A percentile compares a stretch with the other conserved stretches of the same genome.
Conservation (phyloP, 1,140 invertebrate species). For the Cataglyphis hispanica region DNA sequence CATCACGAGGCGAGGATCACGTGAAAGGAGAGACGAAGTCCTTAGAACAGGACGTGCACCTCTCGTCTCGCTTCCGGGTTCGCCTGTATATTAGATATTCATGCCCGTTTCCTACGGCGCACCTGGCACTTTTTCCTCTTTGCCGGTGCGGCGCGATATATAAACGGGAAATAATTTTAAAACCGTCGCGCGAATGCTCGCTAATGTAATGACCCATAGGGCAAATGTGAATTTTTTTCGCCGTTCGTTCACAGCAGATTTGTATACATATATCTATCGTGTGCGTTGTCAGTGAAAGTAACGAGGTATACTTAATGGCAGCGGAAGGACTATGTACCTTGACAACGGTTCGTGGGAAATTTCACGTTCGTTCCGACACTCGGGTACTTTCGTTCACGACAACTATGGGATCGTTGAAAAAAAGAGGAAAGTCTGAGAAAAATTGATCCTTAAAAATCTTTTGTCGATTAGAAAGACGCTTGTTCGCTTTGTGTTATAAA, state of each 20-base stretch:
- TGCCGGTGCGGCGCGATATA: not conserved
- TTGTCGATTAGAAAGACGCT: not conserved
- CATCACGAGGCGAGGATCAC: slow-evolving; percentile 59
- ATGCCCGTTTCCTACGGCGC: slow-evolving; percentile 73
- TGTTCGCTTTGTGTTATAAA: slow-evolving; percentile 5
- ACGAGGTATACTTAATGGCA: slow-evolving; percentile 37
- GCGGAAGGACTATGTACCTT: slow-evolving; percentile 45
- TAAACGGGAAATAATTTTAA: slow-evolving; percentile 60
- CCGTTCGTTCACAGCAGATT: slow-evolving; percentile 27
- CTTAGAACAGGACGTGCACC: slow-evolving; percentile 82
- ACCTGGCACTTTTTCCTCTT: slow-evolving; percentile 78
- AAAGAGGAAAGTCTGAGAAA: slow-evolving; percentile 39
- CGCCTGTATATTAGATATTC: slow-evolving; percentile 81
- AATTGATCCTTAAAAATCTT: slow-evolving; percentile 31
- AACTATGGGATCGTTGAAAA: slow-evolving; percentile 14
- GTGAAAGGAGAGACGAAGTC: slow-evolving; percentile 77
- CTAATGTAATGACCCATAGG: slow-evolving; percentile 42
- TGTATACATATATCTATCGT: slow-evolving; percentile 9
- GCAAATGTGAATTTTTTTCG: slow-evolving; percentile 10
- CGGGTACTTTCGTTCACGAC: slow-evolving; percentile 37
- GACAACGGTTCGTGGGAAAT: slow-evolving; percentile 76
- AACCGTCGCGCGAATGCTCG: slow-evolving; percentile 10
- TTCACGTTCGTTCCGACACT: slow-evolving; percentile 36
- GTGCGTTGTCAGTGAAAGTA: slow-evolving; percentile 59
- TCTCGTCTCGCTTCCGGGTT: slow-evolving; percentile 82